Base-by-base conservation (phyloP, 1,140 invertebrate genomes). In the Triops cancriformis region DNA sequence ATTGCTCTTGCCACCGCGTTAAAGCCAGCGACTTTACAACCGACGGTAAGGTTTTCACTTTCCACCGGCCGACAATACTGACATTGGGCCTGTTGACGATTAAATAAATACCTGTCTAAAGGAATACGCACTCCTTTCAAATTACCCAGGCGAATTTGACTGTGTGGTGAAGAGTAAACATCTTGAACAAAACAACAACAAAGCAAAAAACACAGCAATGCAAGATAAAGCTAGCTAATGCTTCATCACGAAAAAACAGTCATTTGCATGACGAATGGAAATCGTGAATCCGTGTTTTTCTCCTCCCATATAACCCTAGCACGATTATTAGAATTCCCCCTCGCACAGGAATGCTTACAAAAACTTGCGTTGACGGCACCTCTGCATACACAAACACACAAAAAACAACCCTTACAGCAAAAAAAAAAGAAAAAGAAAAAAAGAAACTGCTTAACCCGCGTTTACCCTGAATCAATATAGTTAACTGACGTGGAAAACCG, bases 201-300 rank as follows among this genome's bases (percentile, higher is more conserved):
- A 64, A 64, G 14, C 51, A 64, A 23, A 64, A 64, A 64, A 64
- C 10, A 64, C 31, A 64, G 51, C 23, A 23, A 64, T 18, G 18
- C 51, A 23, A 64, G 51, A 64, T 23, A 64, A 23, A 18, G 51
- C 14, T 23, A 37, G 14, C 51, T 64, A 64, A 64, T 64, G 51
- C 51, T 64, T 18, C 51, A 37, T 64, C 51, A 64, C n/a, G 23
- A 37, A 37, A 18, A 64, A 64, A 64, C 10, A 64, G 51, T 64
- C 51, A 64, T 64, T 64, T 64, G 51, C 51, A 64, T 64, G 51
- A 64, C 51, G 51, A 64, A 64, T 64, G 51, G 14, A 64, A 64
- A 64, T 64, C 51, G 51, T 64, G 51, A 18, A 64, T 64, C 51
- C 51, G 51, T n/a, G 51, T 64, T 64, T 64, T 64, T 64, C 51